Conservation (phyloP, 2,797 vertebrate genomes). For the Danio jaintianensis region DNA sequence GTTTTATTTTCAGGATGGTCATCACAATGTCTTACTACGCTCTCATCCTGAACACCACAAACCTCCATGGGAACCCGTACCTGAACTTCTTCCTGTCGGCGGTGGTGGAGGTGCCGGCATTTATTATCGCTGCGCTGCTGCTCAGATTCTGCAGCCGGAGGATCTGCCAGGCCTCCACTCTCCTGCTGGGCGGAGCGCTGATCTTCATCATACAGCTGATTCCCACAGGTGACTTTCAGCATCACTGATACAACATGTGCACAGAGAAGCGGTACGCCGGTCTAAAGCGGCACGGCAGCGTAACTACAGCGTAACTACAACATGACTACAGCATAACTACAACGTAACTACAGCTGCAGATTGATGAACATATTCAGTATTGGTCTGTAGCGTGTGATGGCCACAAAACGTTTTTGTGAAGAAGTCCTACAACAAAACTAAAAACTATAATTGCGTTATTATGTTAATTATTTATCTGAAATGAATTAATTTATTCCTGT, state of each 20-base stretch:
- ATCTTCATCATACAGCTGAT: conserved; percentile 72
- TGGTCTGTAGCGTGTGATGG: too few species aligned
- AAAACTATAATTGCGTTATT: too few species aligned
- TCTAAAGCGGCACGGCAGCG: too few species aligned
- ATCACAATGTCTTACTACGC: conserved; percentile 87
- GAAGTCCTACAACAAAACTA: too few species aligned
- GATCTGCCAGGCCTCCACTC: conserved; percentile 82
- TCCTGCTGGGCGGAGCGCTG: conserved; percentile 85
- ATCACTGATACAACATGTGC: not conserved
- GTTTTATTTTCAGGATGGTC: conserved; percentile 77
- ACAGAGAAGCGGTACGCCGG: too few species aligned
- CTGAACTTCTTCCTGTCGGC: conserved; percentile 87
- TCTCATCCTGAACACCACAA: conserved; percentile 88
- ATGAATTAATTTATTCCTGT: too few species aligned
- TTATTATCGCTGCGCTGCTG: conserved; percentile 81
- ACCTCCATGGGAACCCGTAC: conserved; percentile 73
- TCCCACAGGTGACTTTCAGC: not conserved
- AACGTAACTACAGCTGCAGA: too few species aligned
- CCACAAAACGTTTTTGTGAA: too few species aligned
- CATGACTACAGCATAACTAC: too few species aligned
- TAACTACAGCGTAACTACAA: too few species aligned
- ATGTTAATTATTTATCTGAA: too few species aligned
- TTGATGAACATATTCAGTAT: too few species aligned
- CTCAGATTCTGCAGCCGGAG: conserved; percentile 78
- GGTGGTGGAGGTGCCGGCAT: conserved; percentile 84